Evolutionary conservation across 2,113 vertebrate species (phyloP), one percentile per base, ranked within the genome.

Genomic region (Prochilodus magdalenae): DNA sequence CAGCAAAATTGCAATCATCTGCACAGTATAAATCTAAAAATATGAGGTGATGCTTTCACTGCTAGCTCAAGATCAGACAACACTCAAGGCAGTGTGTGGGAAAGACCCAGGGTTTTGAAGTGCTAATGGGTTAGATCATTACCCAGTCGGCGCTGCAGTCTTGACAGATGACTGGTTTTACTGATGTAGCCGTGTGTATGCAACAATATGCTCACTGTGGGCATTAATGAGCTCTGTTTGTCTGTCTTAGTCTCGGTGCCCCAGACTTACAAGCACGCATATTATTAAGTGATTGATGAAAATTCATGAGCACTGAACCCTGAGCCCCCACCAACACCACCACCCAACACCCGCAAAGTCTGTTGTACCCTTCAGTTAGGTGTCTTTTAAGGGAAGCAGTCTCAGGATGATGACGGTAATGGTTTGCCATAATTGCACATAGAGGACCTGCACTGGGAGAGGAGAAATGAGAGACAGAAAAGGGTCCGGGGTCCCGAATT

Each of bases 341-440:
- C 7, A 18, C 2, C 55, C 55, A 57, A 22, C 11, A 60, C n/a
- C 12, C 30, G 24, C 51, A 44, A 24, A 79, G 36, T 85, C 82
- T 82, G 81, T 47, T 76, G 77, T 85, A 85, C 85, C 86, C 85
- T 85, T 86, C 69, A 87, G 87, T 90, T 83, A 77, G 84, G 86
- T 89, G 89, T 89, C 79, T 88, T 91, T 87, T 90, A 69, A 57
- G 71, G 75, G 59, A 1, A 24, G 79, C 60, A 47, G 73, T 69
- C 72, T 79, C 16, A 44, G 22, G 36, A 40, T 91, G 87, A 88
- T 87, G 82, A 33, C 36, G 7, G 3, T 80, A 80, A 89, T 90
- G 85, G 83, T 16, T 73, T 75, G 70, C n/a, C 83, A 83, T 66
- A 83, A 87, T 90, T 89, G 88, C 84, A 86, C 88, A 89, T 87